These are phyloP conservation scores for Hippocampus comes DNA, from an alignment of 2,113 vertebrate genomes.

Conservation along the genomic window DNA sequence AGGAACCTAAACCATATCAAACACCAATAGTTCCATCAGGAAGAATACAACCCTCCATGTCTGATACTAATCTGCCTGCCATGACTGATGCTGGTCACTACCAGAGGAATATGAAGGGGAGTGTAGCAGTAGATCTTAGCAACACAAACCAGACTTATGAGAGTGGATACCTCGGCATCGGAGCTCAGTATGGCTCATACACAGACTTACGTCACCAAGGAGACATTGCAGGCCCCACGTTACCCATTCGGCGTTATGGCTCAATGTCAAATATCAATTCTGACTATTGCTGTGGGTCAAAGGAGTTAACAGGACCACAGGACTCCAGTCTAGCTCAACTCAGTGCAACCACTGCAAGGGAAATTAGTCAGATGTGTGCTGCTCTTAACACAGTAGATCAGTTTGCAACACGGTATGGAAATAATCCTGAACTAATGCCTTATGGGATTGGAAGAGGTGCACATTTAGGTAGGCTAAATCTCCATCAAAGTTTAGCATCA, in stretches of 20 bases:
- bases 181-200: slow-evolving; percentile 91
- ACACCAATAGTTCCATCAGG: slow-evolving; percentile 67
- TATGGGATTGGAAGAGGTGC: slow-evolving; percentile 78
- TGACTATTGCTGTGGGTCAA: slow-evolving; percentile 80
- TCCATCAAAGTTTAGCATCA: slow-evolving; percentile 80
- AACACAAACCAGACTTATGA: slow-evolving; percentile 89
- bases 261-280: slow-evolving; percentile 96
- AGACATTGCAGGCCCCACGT: slow-evolving; percentile 77
- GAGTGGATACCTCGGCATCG: slow-evolving; percentile 82
- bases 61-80: slow-evolving; percentile 84
- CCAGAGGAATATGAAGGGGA: slow-evolving; percentile 77
- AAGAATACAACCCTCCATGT: slow-evolving; percentile 90
- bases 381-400: slow-evolving; percentile 96
- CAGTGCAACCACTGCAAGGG: slow-evolving; percentile 92
- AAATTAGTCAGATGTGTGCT: slow-evolving; percentile 97
- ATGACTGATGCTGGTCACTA: slow-evolving; percentile 81
- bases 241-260: slow-evolving; percentile 90
- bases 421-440: slow-evolving; percentile 78
- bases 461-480: slow-evolving; percentile 66
- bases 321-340: slow-evolving; percentile 94
- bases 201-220: slow-evolving; percentile 89
- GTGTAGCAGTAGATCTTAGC: slow-evolving; percentile 84
- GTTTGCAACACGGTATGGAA: slow-evolving; percentile 80
- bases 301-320: slow-evolving; percentile 79
- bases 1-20: slow-evolving; percentile 79